Base-by-base conservation (phyloP, 2,888 invertebrate species). In the Synergus itoensis region DNA sequence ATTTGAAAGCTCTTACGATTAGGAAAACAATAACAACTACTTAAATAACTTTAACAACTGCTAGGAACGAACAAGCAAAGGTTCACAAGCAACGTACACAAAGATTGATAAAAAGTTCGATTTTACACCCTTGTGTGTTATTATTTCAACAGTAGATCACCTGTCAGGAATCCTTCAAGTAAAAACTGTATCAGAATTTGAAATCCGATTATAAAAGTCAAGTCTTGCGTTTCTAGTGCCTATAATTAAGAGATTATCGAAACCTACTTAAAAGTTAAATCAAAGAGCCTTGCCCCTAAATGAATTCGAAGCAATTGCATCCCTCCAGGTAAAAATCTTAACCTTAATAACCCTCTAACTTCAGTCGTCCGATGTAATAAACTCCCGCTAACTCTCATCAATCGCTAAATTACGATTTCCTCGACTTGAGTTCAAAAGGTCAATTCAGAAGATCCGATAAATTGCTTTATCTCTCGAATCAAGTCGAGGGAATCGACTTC, bases 401-500 rank as follows among this genome's bases (percentile, higher is more conserved):
- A 53, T 73, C 53, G 28, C 43, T 45, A n/a, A 73, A 73, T 73
- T 36, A 53, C 53, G 53, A 73, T 73, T 73, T 73, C 36, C 73
- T 73, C 53, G 53, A 28, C 11, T n/a, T 28, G 12, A 16, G 28
- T 69, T 69, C 36, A 36, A 69, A 69, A 69, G 48, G 53, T 73
- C 28, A 73, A 73, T 73, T 53, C 36, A 53, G 36, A 73, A 53
- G n/a, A 73, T 73, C 53, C 53, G 53, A 48, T 73, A 53, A 73
- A 53, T 73, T 73, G 73, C 73, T 53, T n/a, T 53, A 73, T 53
- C 28, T 73, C 53, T 73, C 18, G 73, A 73, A 73, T 36, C 73
- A 48, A 69, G 69, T 69, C 36, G 53, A 53, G 73, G 40, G 36
- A 73, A 40, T 73, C n/a, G 73, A 53, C 73, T 73, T 73, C 36